Base-by-base conservation (phyloP, 1,140 invertebrate species). In the Pseudomyrmex pallidus region DNA sequence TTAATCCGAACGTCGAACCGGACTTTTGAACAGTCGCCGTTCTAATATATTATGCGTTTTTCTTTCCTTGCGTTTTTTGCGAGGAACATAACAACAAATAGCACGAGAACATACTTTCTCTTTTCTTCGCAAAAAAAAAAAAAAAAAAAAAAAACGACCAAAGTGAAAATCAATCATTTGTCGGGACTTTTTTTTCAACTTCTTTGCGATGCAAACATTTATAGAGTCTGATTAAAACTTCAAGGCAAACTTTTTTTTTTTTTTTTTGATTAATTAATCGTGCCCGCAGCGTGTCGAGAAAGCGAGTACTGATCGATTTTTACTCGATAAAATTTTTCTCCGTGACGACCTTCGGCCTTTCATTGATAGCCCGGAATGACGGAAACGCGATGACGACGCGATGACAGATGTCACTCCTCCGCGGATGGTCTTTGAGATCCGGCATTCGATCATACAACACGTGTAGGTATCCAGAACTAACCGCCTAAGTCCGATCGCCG, bases 361-460 rank as follows among this genome's bases (percentile, higher is more conserved):
- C 46, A 64, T 70, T 44, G 13, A 12, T 20, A 22, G 59, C 13
- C 13, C 22, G 22, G 1, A 4, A 12, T 62, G 13, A 52, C 22
- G 35, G 77, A 48, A 50, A 50, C 64, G 22, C 22, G 12, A 25
- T 52, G 44, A 64, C 68, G 83, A 85, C 54, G 82, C 35, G 35
- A 35, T 35, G 35, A 85, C 68, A 73, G 68, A 68, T 82, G 68
- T 64, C 82, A 13, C 35, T 20, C 78, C 12, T n/a, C 1, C 54
- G 22, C 54, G 22, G 35, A 12, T 54, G n/a, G 12, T 66, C 67
- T 46, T 44, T 25, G 48, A 25, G 22, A 57, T 35, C 35, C 35
- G 66, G 46, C 15, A 17, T 22, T 46, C 20, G 8, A 10, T 7
- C 50, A 15, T 22, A n/a, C 25, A 50, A 50, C 52, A 52, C 22